Conservation (phyloP, 1,140 invertebrate genomes). For the Cataglyphis hispanica region DNA sequence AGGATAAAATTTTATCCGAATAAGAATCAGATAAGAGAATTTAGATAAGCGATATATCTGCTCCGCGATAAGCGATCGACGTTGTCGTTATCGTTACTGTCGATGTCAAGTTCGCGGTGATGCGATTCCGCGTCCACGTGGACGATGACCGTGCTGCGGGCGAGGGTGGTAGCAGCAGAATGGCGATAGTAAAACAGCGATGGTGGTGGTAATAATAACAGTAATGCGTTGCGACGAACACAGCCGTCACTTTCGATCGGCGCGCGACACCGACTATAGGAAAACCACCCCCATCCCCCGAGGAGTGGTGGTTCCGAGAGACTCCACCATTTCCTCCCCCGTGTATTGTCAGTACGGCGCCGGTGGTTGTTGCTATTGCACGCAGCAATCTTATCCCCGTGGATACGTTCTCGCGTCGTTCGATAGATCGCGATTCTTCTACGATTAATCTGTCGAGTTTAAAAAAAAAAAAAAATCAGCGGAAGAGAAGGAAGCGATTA, state of each 20-base stretch:
- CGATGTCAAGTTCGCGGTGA: constrained; percentile 68
- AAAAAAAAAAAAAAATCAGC: too few relatives aligned
- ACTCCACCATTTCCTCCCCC: constrained; percentile 42
- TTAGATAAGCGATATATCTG: too few relatives aligned
- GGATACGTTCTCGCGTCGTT: not conserved
- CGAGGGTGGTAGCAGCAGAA: not conserved
- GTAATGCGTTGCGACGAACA: constrained; percentile 29
- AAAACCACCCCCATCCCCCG: constrained; percentile 40
- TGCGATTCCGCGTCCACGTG: constrained; percentile 59
- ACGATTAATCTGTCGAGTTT: not conserved
- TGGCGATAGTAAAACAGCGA: not conserved
- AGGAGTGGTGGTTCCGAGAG: not conserved
- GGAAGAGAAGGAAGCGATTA: not conserved
- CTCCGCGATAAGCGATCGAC: not conserved
- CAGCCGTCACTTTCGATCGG: constrained; percentile 62
- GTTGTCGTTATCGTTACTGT: not conserved
- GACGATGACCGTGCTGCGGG: constrained; percentile 54
- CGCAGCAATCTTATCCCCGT: constrained; percentile 2
- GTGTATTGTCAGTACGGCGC: constrained; percentile 65
- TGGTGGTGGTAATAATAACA: constrained; percentile 8
- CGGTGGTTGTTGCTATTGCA: constrained; percentile 65
- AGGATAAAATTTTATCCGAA: not conserved
- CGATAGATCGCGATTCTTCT: not conserved
- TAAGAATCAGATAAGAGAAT: not conserved
- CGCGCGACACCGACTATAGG: constrained; percentile 63